A percentile compares a stretch with the other conserved stretches of the same genome.
These are phyloP conservation scores for Zygogramma bicolorata DNA, from an alignment of 2,888 invertebrate species.

Conservation along the genomic window DNA sequence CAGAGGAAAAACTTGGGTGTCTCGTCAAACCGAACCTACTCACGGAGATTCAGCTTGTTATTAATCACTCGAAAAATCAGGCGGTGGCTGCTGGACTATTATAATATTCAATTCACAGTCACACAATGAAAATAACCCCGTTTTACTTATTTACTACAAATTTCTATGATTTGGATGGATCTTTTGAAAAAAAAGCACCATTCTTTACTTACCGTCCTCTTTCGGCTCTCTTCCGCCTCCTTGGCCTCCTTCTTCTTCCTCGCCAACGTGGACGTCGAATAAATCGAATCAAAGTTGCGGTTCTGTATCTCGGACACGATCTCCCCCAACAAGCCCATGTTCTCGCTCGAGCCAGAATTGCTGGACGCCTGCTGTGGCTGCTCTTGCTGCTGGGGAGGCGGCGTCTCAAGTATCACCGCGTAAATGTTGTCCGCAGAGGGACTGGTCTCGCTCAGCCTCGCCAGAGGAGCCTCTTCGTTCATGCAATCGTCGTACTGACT, in stretches of 20 bases:
- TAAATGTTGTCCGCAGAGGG: conserved; percentile 82
- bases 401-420: conserved; percentile 86
- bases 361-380: conserved; percentile 60
- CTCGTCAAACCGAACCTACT: too few relatives aligned
- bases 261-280: conserved; percentile 81
- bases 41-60: too few relatives aligned
- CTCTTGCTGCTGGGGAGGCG: conserved; percentile 62
- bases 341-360: conserved; percentile 73
- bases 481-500: conserved; percentile 84
- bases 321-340: conserved; percentile 85
- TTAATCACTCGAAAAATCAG: too few relatives aligned
- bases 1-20: too few relatives aligned
- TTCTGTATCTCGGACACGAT: conserved; percentile 90
- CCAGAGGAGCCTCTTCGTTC: conserved; percentile 73
- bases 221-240: too few relatives aligned
- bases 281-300: conserved; percentile 88
- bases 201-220: too few relatives aligned
- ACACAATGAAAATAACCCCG: too few relatives aligned
- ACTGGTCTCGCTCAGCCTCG: conserved; percentile 73
- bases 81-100: too few relatives aligned
- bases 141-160: too few relatives aligned
- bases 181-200: too few relatives aligned
- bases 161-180: too few relatives aligned
- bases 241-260: conserved; percentile 72
- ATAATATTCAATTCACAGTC: too few relatives aligned